phyloP scores from a whole-genome alignment of 1,140 invertebrate species.

The Ruditapes philippinarum region DNA sequence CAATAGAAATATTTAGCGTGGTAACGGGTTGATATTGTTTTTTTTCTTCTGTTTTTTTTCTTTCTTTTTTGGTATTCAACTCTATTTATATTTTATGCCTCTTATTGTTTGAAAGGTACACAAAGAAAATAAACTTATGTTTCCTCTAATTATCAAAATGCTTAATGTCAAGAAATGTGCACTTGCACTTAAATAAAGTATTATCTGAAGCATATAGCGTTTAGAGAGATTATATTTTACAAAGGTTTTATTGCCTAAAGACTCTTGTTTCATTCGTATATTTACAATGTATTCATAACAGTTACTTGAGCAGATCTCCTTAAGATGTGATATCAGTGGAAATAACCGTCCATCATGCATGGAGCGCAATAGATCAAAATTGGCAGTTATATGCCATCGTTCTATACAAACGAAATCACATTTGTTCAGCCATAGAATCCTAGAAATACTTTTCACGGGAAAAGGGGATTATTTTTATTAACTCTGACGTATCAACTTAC shows the following conservation, averaged over 20 bases:
- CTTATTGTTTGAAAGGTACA: too few species aligned
- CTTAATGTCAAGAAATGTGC: too few species aligned
- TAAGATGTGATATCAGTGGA: neutral
- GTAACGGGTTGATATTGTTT: too few species aligned
- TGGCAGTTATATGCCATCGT: slow-evolving; percentile 43
- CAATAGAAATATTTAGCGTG: too few species aligned
- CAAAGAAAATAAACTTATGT: too few species aligned
- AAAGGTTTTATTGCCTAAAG: neutral
- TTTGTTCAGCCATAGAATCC: slow-evolving; percentile 27
- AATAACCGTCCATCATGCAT: neutral
- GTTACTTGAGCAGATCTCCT: slow-evolving; percentile 7
- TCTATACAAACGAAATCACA: slow-evolving; percentile 22
- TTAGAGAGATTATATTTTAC: neutral
- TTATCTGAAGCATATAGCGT: neutral
- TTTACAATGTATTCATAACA: neutral
- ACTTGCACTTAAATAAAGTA: neutral
- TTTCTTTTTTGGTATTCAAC: too few species aligned
- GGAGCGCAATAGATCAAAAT: slow-evolving; percentile 52
- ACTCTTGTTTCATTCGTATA: slow-evolving; percentile 11
- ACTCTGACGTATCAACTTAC: slow-evolving; percentile 50
- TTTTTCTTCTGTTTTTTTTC: too few species aligned
- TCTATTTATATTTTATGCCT: too few species aligned
- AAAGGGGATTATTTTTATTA: slow-evolving; percentile 62
- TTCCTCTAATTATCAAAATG: too few species aligned
- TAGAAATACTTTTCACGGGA: slow-evolving; percentile 39